phyloP scores from a whole-genome alignment of 2,797 vertebrate species.

The Philypnodon macrostomus region DNA sequence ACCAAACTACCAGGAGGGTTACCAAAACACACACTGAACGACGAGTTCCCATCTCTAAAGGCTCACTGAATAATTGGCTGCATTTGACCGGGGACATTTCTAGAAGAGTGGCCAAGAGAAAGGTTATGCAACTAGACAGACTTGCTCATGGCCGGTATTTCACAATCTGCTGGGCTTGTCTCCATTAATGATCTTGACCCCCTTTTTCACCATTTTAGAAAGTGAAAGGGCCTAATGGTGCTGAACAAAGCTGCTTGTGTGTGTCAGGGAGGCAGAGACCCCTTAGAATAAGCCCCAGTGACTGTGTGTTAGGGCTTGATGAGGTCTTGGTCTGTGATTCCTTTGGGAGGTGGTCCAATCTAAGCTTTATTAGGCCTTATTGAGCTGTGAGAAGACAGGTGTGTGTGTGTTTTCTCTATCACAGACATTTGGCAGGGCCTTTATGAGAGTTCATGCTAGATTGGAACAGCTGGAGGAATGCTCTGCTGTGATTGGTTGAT shows the following conservation, averaged over 20 bases:
- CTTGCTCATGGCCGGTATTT: constrained; percentile 61
- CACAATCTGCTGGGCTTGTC: constrained; percentile 63
- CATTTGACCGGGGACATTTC: constrained; percentile 64
- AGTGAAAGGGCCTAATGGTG: constrained; percentile 67
- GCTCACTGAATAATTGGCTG: constrained; percentile 67
- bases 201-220: constrained; percentile 59
- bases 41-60: constrained; percentile 58
- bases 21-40: constrained; percentile 65
- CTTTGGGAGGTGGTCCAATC: constrained; percentile 82
- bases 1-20: constrained; percentile 55
- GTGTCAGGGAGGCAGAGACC: constrained; percentile 39
- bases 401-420: constrained; percentile 49
- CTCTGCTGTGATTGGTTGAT: constrained; percentile 7
- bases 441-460: constrained; percentile 42
- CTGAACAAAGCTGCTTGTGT: constrained; percentile 62
- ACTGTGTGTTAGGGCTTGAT: constrained; percentile 83
- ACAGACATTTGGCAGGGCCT: constrained; percentile 54
- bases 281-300: too few species aligned
- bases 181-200: constrained; percentile 70
- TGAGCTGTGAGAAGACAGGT: constrained; percentile 61
- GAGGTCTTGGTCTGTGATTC: constrained; percentile 92
- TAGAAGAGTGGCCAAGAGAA: constrained; percentile 58
- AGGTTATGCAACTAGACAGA: constrained; percentile 65
- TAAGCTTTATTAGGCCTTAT: constrained; percentile 73
- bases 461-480: constrained; percentile 10